phyloP scores from a whole-genome alignment of 2,888 invertebrate genomes.

The Endotricha flammealis region DNA sequence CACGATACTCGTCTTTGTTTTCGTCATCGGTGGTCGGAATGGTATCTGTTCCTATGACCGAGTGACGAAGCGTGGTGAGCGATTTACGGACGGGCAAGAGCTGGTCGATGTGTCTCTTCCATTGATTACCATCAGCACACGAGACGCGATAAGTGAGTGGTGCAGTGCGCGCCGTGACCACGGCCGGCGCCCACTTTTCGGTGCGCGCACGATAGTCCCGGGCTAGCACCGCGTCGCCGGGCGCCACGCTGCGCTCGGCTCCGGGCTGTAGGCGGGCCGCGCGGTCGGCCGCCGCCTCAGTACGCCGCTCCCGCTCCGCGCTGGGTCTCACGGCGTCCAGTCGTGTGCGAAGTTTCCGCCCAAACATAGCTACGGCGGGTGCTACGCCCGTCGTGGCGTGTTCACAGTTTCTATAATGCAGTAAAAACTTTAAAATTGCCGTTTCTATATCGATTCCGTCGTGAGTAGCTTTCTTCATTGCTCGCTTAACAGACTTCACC shows the following conservation, averaged over 20 bases:
- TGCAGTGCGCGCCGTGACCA: not conserved
- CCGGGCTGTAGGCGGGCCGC: not conserved
- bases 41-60: too few species aligned
- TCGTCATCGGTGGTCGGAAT: too few species aligned
- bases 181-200: not conserved
- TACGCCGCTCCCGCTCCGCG: not conserved
- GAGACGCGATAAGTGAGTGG: not conserved
- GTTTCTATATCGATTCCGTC: not conserved
- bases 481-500: conserved; percentile 20
- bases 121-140: not conserved
- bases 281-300: not conserved
- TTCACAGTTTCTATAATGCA: too few species aligned
- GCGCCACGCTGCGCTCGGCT: not conserved
- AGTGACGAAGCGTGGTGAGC: too few species aligned
- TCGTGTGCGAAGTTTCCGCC: not conserved
- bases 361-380: too few species aligned
- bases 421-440: not conserved
- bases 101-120: conserved; percentile 1
- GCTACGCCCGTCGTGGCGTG: too few species aligned
- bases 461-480: conserved; percentile 17
- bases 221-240: not conserved
- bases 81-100: not conserved
- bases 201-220: not conserved
- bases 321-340: not conserved
- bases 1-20: too few species aligned